Base-by-base conservation (phyloP, 2,797 vertebrate genomes). In the Lepus oiostolus region DNA sequence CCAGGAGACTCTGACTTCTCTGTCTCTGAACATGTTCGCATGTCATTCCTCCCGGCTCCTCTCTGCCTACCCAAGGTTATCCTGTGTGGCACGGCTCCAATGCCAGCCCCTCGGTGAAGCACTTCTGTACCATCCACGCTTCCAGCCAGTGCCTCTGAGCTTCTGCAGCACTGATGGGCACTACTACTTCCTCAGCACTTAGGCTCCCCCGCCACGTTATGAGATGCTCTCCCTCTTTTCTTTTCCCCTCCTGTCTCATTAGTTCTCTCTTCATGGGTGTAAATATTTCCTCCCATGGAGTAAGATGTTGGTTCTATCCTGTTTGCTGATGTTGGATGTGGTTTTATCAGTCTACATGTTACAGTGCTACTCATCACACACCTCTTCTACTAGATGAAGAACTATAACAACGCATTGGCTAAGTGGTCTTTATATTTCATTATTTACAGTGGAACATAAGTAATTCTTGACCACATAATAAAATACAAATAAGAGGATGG, bases 391-490 rank as follows among this genome's bases (percentile, higher is more conserved):
- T 30, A 82, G 63, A 30, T 63, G 24, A 62, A 85, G n/a, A 85
- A 67, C 42, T 90, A 28, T 81, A 79, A 90, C 11, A 30, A 52
- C 26, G 63, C 77, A 82, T 65, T 92, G 85, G 38, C 21, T 63
- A 77, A 94, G 7, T 70, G 58, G 63, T 89, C 30, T 77, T 88
- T 82, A 32, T 42, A 88, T 81, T 90, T 92, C 32, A 77, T 88
- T 52, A 88, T 82, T 95, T 90, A 86, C 12, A 28, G 19, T 42
- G 74, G 30, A 91, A 79, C 19, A 92, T 13, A 91, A 75, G 30
- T 70, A 60, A 86, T 60, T 91, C 77, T 92, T 93, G 42, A 84
- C 30, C 28, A 81, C 26, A 85, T 4, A 77, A 93, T 83, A 81
- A 80, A 84, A 91, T 86, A 72, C 24, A 65, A 86, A 75, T 32